phyloP scores from a whole-genome alignment of 2,113 vertebrate genomes.

The Ageneiosus marmoratus region DNA sequence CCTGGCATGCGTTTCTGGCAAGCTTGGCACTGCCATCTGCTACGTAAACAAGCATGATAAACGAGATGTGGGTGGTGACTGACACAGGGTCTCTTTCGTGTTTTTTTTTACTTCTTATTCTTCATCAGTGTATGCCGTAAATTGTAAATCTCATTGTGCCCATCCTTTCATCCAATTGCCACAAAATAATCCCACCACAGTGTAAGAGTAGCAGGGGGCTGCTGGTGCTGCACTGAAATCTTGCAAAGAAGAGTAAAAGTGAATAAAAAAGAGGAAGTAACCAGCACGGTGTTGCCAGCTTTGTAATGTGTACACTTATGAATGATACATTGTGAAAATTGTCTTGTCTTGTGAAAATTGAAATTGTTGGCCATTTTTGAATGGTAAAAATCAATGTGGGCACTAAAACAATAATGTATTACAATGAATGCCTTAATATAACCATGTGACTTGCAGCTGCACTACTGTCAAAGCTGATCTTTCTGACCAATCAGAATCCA shows the following conservation, averaged over 20 bases:
- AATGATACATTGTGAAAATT: no score
- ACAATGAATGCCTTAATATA: background rate
- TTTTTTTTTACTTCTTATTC: slow-evolving; percentile 1
- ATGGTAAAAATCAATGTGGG: background rate
- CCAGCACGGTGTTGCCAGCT: background rate
- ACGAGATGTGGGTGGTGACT: slow-evolving; percentile 51
- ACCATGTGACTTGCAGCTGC: background rate
- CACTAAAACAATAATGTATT: background rate
- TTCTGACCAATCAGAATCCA: background rate
- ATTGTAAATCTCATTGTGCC: slow-evolving; percentile 20
- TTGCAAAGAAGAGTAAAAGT: slow-evolving; percentile 6
- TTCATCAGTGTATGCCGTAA: slow-evolving; percentile 18
- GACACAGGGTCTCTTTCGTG: slow-evolving; percentile 36
- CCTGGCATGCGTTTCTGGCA: slow-evolving; percentile 58
- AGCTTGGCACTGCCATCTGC: slow-evolving; percentile 61
- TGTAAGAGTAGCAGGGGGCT: background rate
- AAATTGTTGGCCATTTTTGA: background rate
- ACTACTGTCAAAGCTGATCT: background rate
- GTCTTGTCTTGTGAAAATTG: no score
- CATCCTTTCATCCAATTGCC: background rate
- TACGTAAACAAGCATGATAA: slow-evolving; percentile 58
- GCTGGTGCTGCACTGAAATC: background rate
- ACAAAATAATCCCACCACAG: slow-evolving; percentile 3
- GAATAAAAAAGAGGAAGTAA: slow-evolving; percentile 11
- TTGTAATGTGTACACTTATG: background rate